phyloP scores from a whole-genome alignment of 2,797 vertebrate genomes.

The Ctenopoma kingsleyae region DNA sequence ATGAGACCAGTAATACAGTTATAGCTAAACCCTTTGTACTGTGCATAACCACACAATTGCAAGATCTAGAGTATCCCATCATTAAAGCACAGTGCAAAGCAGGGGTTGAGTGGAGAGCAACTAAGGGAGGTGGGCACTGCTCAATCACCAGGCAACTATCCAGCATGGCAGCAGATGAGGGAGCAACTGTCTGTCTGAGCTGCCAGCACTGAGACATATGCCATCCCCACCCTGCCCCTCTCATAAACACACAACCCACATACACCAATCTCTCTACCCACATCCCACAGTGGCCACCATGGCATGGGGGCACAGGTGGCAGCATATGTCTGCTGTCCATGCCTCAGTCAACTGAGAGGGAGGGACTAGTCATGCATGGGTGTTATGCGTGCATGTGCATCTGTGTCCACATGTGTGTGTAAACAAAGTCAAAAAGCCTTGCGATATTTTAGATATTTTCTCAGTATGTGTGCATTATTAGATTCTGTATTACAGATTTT shows the following conservation, averaged over 20 bases:
- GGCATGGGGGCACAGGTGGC: slow-evolving; percentile 69
- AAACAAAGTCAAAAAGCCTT: not conserved
- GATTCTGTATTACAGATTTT: slow-evolving; percentile 32
- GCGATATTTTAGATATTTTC: slow-evolving; percentile 4
- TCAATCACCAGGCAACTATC: slow-evolving; percentile 68
- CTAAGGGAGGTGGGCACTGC: slow-evolving; percentile 54
- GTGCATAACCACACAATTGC: slow-evolving; percentile 30
- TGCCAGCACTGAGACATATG: slow-evolving; percentile 71
- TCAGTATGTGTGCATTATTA: slow-evolving; percentile 6
- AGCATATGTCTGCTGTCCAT: slow-evolving; percentile 68
- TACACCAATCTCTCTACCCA: slow-evolving; percentile 20
- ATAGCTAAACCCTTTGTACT: slow-evolving; percentile 21
- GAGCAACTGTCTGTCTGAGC: slow-evolving; percentile 74
- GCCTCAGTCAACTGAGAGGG: slow-evolving; percentile 27
- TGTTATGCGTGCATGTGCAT: slow-evolving; percentile 4
- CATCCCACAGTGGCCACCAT: slow-evolving; percentile 35
- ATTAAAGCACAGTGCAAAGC: slow-evolving; percentile 28
- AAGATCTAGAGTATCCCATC: slow-evolving; percentile 32
- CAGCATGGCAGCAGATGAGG: slow-evolving; percentile 82
- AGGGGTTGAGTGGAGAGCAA: slow-evolving; percentile 41
- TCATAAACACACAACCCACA: slow-evolving; percentile 14
- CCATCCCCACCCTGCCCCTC: slow-evolving; percentile 37
- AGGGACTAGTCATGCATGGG: slow-evolving; percentile 14
- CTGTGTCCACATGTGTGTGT: slow-evolving; percentile 2
- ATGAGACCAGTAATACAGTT: slow-evolving; percentile 21